Evolutionary conservation across 2,797 vertebrate species (phyloP).

Genomic region (Sibirionetta formosa): DNA sequence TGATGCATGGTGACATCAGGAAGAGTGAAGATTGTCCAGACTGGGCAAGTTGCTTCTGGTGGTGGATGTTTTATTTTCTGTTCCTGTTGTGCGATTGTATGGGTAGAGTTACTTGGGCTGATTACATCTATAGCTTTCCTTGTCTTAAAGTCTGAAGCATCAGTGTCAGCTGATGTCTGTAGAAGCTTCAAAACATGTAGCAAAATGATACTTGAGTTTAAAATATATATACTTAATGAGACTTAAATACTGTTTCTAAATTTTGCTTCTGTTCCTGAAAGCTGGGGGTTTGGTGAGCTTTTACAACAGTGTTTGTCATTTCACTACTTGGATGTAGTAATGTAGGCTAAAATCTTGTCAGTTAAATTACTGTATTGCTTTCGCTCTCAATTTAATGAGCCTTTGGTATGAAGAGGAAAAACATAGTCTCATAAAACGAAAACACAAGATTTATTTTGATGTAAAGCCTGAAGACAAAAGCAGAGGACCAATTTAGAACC

Average conservation of each 20-base stretch:
- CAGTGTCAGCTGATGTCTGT: neutral
- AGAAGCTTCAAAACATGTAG: neutral
- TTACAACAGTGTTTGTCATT: neutral
- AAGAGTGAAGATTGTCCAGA: neutral
- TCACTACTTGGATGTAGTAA: neutral
- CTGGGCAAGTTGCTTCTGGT: neutral
- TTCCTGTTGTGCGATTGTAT: neutral
- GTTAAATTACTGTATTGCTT: rapidly evolving
- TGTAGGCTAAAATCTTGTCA: rapidly evolving
- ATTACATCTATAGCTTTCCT: neutral
- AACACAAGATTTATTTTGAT: neutral
- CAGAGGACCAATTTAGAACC: neutral
- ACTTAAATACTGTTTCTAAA: neutral
- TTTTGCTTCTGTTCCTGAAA: neutral
- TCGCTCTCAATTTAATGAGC: neutral
- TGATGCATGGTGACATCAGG: rapidly evolving
- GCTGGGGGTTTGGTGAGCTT: neutral
- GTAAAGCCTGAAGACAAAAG: neutral
- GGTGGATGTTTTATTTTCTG: neutral
- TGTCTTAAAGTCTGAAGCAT: neutral
- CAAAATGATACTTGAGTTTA: neutral
- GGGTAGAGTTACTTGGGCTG: neutral
- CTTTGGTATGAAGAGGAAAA: neutral
- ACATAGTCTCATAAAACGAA: rapidly evolving
- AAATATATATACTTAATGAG: neutral